A percentile compares a stretch with the other conserved stretches of the same genome.
Conservation (phyloP, 2,888 invertebrate genomes). For the Micoletzkya japonica region DNA sequence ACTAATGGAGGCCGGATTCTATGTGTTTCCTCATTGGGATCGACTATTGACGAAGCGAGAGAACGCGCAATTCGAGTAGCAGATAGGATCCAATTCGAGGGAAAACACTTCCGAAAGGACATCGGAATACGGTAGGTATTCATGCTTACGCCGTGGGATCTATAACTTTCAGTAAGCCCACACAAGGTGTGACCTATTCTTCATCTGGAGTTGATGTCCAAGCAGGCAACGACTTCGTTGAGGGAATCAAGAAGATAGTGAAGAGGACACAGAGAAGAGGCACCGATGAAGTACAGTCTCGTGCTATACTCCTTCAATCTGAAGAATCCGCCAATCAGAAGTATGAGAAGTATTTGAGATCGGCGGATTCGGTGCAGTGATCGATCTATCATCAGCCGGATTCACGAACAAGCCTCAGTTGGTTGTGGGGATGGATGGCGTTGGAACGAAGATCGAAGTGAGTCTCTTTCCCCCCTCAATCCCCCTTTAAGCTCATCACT, state of each 20-base stretch:
- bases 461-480: neutral
- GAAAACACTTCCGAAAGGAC: constrained; percentile 83
- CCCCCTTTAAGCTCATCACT: too few relatives aligned
- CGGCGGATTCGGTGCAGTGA: constrained; percentile 91
- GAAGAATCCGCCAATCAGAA: too few relatives aligned
- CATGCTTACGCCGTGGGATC: neutral
- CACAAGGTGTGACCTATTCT: constrained; percentile 75
- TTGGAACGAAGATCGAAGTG: constrained; percentile 93
- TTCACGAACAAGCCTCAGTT: constrained; percentile 79
- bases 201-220: constrained; percentile 86
- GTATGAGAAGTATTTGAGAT: too few relatives aligned
- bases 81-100: constrained; percentile 78
- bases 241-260: constrained; percentile 78
- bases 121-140: constrained; percentile 71
- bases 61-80: constrained; percentile 67
- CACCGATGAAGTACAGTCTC: constrained; percentile 36
- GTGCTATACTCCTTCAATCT: neutral
- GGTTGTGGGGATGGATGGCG: constrained; percentile 92
- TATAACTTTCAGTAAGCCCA: neutral
- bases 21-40: constrained; percentile 76
- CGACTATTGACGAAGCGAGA: constrained; percentile 74
- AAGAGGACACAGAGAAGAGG: constrained; percentile 45
- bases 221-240: constrained; percentile 84
- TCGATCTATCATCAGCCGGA: constrained; percentile 78
- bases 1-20: constrained; percentile 89